These are phyloP conservation scores for Myotis planiceps DNA, from an alignment of 2,797 vertebrate species.

Conservation along the genomic window DNA sequence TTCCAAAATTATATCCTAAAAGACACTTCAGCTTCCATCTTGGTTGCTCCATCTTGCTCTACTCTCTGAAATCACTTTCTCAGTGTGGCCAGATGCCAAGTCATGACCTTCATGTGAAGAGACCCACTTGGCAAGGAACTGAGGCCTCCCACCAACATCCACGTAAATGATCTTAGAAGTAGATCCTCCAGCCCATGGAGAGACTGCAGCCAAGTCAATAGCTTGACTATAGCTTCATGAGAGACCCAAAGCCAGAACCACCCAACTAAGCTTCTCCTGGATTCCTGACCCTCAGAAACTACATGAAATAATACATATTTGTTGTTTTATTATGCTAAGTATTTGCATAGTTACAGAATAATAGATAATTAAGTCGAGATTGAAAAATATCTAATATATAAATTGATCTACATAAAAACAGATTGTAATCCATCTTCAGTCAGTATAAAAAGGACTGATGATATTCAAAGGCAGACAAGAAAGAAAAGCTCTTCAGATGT, in stretches of 20 bases:
- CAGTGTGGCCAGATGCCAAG: not conserved
- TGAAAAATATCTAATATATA: conserved; percentile 19
- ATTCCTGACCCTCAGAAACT: not conserved
- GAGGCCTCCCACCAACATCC: not conserved
- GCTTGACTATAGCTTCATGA: not conserved
- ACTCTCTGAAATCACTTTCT: not conserved
- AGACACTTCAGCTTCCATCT: not conserved
- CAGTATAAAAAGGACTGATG: conserved; percentile 29
- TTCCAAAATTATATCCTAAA: not conserved
- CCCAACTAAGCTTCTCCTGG: not conserved
- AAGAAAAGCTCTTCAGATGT: not conserved
- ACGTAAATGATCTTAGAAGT: not conserved
- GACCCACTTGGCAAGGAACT: not conserved
- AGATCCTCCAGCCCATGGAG: not conserved
- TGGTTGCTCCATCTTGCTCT: not conserved
- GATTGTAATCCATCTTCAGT: not conserved
- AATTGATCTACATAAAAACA: conserved; percentile 21
- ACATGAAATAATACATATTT: not conserved
- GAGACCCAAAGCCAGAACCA: not conserved
- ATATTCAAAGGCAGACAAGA: conserved; percentile 23
- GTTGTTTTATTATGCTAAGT: not conserved
- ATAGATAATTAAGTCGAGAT: conserved; percentile 29
- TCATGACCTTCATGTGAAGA: not conserved
- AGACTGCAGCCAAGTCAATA: not conserved
- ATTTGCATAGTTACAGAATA: not conserved